Evolutionary conservation across 37 sponge, comb jelly and placozoan species (phyloP).

Genomic region (Axinella damicornis): DNA sequence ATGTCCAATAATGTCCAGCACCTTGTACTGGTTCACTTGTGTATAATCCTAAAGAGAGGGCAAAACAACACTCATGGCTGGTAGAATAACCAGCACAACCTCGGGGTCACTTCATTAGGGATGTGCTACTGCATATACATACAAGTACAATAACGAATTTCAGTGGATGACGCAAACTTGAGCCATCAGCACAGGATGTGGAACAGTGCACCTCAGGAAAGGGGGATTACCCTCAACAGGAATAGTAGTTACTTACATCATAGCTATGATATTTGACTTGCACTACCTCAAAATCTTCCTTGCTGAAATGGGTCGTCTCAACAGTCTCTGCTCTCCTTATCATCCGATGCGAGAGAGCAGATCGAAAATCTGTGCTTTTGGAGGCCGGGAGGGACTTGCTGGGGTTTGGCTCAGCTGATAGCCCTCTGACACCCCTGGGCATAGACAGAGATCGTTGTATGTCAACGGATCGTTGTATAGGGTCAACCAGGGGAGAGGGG

Average conservation of each 20-base stretch:
- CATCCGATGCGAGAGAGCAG: too few species aligned
- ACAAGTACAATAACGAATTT: too few species aligned
- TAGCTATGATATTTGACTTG: background rate
- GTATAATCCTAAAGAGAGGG: slow-evolving; percentile 68
- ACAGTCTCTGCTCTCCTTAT: slow-evolving; percentile 39
- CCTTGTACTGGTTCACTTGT: slow-evolving; percentile 74
- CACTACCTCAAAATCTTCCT: slow-evolving; percentile 45
- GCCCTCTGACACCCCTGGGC: background rate
- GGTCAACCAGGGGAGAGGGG: background rate
- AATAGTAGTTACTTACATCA: too few species aligned
- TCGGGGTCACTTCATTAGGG: too few species aligned
- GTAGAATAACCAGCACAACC: too few species aligned
- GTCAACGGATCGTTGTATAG: too few species aligned
- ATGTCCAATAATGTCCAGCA: slow-evolving; percentile 75
- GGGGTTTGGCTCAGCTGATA: background rate
- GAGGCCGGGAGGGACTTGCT: background rate
- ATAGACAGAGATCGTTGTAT: background rate
- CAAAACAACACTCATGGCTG: too few species aligned
- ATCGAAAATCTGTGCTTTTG: background rate
- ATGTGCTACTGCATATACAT: too few species aligned
- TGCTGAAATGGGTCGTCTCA: slow-evolving; percentile 36
- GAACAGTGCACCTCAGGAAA: too few species aligned
- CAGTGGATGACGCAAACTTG: too few species aligned
- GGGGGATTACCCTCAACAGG: background rate
- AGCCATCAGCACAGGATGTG: too few species aligned